Evolutionary conservation across 1,140 invertebrate species (phyloP).

Genomic region (Neodiprion pinetum): DNA sequence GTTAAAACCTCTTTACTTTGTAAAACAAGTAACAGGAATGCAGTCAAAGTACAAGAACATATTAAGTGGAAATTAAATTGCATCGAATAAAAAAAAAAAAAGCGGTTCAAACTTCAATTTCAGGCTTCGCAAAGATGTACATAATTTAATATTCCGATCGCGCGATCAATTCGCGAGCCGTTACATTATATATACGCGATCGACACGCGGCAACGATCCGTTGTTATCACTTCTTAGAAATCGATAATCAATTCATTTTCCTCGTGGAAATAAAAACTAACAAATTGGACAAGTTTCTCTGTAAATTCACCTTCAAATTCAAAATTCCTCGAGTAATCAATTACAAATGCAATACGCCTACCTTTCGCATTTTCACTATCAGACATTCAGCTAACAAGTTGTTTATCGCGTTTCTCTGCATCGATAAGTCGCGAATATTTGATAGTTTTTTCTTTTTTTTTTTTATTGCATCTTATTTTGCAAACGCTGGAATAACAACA

Average conservation of each 20-base stretch:
- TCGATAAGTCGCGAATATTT: slow-evolving; percentile 33
- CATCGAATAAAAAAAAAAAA: slow-evolving; percentile 16
- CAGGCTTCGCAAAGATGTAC: slow-evolving; percentile 43
- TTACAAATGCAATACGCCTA: no score
- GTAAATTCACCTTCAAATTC: no score
- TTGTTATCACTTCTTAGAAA: no score
- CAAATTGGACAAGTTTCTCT: no score
- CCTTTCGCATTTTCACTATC: no score
- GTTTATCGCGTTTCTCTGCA: slow-evolving; percentile 31
- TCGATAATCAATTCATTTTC: no score
- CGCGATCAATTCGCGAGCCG: no score
- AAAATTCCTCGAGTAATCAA: no score
- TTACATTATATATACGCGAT: slow-evolving; percentile 33
- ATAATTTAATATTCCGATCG: slow-evolving; percentile 43
- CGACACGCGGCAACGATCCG: no score
- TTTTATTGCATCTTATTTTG: slow-evolving; percentile 31
- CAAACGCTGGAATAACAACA: background rate
- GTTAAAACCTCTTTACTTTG: no score
- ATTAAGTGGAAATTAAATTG: slow-evolving; percentile 20
- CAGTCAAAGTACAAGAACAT: slow-evolving; percentile 17
- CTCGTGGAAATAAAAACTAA: no score
- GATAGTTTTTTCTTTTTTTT: slow-evolving; percentile 24
- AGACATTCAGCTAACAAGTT: slow-evolving; percentile 29
- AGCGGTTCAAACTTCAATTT: no score
- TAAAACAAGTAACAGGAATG: slow-evolving; percentile 6